Evolutionary conservation across 2,797 vertebrate species (phyloP).

Genomic region (Cheirogaleus major): DNA sequence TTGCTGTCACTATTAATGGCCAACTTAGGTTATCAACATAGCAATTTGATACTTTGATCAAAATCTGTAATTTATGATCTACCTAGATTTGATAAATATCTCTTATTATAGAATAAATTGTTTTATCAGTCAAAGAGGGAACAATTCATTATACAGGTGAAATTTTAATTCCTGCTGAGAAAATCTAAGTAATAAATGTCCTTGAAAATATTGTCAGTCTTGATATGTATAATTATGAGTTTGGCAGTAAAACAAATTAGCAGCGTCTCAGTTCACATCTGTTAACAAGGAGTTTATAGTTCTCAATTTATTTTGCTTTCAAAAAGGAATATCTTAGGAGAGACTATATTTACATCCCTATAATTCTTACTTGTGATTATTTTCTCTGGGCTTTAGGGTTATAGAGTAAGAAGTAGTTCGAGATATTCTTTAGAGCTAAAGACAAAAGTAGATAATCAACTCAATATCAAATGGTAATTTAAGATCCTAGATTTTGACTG

Average conservation of each 20-base stretch:
- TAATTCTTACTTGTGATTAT: constrained; percentile 43
- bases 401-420: neutral
- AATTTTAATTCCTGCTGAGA: constrained; percentile 58
- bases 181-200: constrained; percentile 47
- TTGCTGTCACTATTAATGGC: neutral
- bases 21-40: constrained; percentile 21
- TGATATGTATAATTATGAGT: constrained; percentile 55
- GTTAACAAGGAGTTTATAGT: constrained; percentile 62
- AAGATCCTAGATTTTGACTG: neutral
- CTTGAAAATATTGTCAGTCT: constrained; percentile 54
- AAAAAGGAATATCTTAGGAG: constrained; percentile 55
- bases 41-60: neutral
- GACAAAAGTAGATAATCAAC: constrained; percentile 18
- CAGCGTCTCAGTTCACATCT: constrained; percentile 53
- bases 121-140: constrained; percentile 31
- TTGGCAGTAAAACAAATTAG: constrained; percentile 60
- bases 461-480: constrained; percentile 24
- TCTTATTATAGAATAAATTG: constrained; percentile 33
- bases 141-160: constrained; percentile 39
- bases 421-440: constrained; percentile 14
- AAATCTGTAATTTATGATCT: constrained; percentile 40
- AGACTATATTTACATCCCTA: constrained; percentile 42
- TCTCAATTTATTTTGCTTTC: constrained; percentile 65
- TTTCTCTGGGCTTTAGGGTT: constrained; percentile 11
- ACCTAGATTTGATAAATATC: constrained; percentile 42